These are phyloP conservation scores for Sarotherodon lohbergeri DNA, from an alignment of 2,113 vertebrate species.

Conservation along the genomic window DNA sequence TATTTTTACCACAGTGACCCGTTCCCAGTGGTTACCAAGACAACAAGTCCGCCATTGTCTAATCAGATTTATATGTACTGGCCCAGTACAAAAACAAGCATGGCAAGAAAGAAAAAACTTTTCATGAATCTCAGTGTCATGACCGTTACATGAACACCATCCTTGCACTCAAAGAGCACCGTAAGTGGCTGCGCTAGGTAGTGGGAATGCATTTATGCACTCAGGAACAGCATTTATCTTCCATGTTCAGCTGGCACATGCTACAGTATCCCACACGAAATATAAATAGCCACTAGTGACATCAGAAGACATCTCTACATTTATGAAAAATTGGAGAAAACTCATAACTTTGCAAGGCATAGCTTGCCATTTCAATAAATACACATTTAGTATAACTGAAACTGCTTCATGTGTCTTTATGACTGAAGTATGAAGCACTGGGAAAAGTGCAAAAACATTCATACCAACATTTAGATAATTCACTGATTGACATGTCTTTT, in stretches of 20 bases:
- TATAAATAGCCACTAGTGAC: not conserved
- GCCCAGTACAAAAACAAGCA: not conserved
- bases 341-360: not conserved
- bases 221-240: not conserved
- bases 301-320: not conserved
- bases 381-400: not conserved
- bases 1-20: constrained; percentile 27
- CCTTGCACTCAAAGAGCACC: not conserved
- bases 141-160: not conserved
- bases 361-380: not conserved
- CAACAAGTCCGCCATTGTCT: constrained; percentile 32
- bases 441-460: not conserved
- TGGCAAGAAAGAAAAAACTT: not conserved
- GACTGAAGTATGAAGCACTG: not conserved
- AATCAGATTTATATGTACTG: not conserved
- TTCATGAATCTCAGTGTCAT: not conserved
- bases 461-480: not conserved
- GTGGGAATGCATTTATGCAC: not conserved
- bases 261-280: not conserved
- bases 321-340: not conserved
- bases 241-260: not conserved
- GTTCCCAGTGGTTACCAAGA: constrained; percentile 34
- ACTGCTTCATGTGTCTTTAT: not conserved
- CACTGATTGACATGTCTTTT: not conserved
- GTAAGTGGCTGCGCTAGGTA: not conserved